Percentiles rank a stretch among this genome's conserved stretches.
Evolutionary conservation across 2,888 invertebrate genomes (phyloP).

Genomic region (Pyrrhia umbra): DNA sequence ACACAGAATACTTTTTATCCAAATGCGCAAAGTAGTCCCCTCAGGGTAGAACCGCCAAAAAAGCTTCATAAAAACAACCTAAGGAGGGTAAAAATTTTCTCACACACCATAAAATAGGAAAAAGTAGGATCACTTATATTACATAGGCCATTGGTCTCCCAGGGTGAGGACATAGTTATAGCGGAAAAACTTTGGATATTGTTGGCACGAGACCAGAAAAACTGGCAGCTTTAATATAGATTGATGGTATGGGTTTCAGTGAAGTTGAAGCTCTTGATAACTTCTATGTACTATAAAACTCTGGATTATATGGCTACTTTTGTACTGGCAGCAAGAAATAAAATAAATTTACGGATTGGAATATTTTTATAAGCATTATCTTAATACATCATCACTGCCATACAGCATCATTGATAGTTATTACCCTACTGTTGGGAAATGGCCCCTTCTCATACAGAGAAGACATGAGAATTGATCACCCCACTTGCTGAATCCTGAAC

Average conservation of each 20-base stretch:
- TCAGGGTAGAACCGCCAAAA: too few species aligned
- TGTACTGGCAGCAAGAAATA: slow-evolving; percentile 1
- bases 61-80: slow-evolving; percentile 19
- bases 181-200: slow-evolving; percentile 51
- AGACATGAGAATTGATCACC: too few species aligned
- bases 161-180: slow-evolving; percentile 31
- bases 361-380: too few species aligned
- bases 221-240: slow-evolving; percentile 48
- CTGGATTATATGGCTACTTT: slow-evolving; percentile 22
- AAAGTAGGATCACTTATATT: slow-evolving; percentile 36
- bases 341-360: slow-evolving; percentile 4
- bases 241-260: slow-evolving; percentile 48
- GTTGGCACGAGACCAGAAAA: slow-evolving; percentile 58
- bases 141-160: slow-evolving; percentile 49
- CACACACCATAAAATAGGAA: slow-evolving; percentile 37
- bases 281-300: slow-evolving; percentile 26
- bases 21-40: too few species aligned
- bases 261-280: slow-evolving; percentile 35
- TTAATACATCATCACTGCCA: too few species aligned
- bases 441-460: too few species aligned
- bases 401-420: too few species aligned
- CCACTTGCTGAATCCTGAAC: too few species aligned
- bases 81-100: slow-evolving; percentile 16
- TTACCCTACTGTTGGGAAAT: too few species aligned
- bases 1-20: too few species aligned